A percentile compares a stretch with the other conserved stretches of the same genome.
Conservation (phyloP, 2,113 vertebrate species). For the Oostethus manadensis region DNA sequence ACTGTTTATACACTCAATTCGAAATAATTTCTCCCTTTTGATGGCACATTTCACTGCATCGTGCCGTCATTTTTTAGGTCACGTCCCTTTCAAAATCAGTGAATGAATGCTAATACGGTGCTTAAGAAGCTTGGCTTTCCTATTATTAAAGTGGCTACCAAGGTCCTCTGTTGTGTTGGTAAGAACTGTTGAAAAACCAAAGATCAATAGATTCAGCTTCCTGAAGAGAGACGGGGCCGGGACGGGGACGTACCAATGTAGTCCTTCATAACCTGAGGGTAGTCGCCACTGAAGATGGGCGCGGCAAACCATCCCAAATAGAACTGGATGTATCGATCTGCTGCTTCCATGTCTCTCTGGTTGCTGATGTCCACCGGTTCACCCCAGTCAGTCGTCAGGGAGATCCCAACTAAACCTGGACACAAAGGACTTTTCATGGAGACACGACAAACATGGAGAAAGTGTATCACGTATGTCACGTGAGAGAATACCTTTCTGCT, state of each 20-base stretch:
- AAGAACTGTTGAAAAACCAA: not conserved
- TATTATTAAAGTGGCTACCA: no score
- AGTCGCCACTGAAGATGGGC: constrained; percentile 84
- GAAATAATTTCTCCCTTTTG: no score
- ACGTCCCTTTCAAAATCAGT: no score
- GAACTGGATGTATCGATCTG: constrained; percentile 86
- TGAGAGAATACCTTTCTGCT: constrained; percentile 78
- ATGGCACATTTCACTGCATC: no score
- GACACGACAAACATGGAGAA: not conserved
- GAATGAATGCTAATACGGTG: no score
- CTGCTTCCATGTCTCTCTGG: constrained; percentile 78
- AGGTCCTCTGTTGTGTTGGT: not conserved
- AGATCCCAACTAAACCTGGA: constrained; percentile 85
- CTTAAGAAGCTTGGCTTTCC: no score
- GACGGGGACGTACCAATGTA: constrained; percentile 72
- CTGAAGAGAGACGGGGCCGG: no score
- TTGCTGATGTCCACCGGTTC: constrained; percentile 81
- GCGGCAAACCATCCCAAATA: constrained; percentile 89
- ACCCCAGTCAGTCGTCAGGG: constrained; percentile 82
- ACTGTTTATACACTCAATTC: no score
- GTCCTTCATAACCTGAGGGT: constrained; percentile 89
- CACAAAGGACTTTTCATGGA: constrained; percentile 38
- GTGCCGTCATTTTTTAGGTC: no score
- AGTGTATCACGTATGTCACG: no score
- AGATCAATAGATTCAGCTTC: no score